Base-by-base conservation (phyloP, 2,113 vertebrate genomes). In the Psephotus haematonotus region DNA sequence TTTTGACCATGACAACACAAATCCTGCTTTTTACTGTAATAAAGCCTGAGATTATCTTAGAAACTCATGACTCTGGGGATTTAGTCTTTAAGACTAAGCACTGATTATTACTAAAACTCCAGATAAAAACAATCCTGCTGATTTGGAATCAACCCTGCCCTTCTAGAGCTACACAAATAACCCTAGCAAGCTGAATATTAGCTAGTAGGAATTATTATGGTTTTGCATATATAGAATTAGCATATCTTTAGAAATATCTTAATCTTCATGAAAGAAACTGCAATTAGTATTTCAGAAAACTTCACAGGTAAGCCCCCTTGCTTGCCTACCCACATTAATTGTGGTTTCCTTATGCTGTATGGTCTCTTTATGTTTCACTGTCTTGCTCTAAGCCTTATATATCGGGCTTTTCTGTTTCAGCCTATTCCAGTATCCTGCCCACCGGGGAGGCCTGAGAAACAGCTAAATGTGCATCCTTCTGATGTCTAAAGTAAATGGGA, bases 91-190 rank as follows among this genome's bases (percentile, higher is more conserved):
- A 86, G 46, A 78, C 50, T 90, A 88, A 93, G 82, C 44, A 91
- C 57, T 79, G 69, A 88, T 94, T 96, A 84, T 71, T 83, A 76
- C 35, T 83, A 70, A 52, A 88, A 82, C 43, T 75, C 64, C 65
- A 92, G 82, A 95, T 90, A 93, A 93, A 92, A 96, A 43, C 27
- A 88, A 49, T 70, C 85, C 55, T 83, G 46, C 20, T 92, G 88
- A 71, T 93, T 88, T 86, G 60, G 63, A 94, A 90, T 81, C 60
- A 95, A 14, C 25, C 23, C 43, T 90, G 60, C 37, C 28, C 28
- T 93, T 92, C 79, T n/a, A 71, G n/a, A 93, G 79, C 50, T 92
- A 53, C 43, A 93, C 71, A 95, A 93, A 70, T 75, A 92, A 83
- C 24, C 39, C 17, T 46, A 52, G 60, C 15, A 81, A 88, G 55